Conservation (phyloP, 1,140 invertebrate genomes). For the Sweltsa coloradensis region DNA sequence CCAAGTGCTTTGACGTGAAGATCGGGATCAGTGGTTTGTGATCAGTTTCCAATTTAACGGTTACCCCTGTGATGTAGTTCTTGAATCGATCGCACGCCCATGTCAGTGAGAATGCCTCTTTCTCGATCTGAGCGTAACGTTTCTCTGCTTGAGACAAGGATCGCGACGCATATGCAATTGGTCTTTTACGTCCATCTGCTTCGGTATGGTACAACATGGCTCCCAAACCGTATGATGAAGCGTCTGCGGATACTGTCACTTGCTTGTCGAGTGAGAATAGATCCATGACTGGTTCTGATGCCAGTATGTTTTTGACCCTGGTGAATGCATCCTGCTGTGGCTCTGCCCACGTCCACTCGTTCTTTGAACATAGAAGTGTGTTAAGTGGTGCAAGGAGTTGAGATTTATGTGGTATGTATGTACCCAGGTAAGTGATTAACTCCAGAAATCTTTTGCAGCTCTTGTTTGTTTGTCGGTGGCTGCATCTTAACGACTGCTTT, state of each 20-base stretch:
- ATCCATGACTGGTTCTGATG: conserved; percentile 19
- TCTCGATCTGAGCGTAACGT: conserved; percentile 30
- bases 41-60: conserved; percentile 22
- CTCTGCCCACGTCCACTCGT: conserved; percentile 16
- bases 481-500: conserved; percentile 23
- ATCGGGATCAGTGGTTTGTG: conserved; percentile 23
- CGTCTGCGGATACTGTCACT: conserved; percentile 10
- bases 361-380: conserved; percentile 20
- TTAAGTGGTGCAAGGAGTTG: conserved; percentile 17
- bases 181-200: conserved; percentile 15
- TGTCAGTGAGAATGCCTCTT: conserved; percentile 35
- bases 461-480: conserved; percentile 21
- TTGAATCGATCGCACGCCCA: conserved; percentile 29
- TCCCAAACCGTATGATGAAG: conserved; percentile 14
- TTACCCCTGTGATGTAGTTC: conserved; percentile 20
- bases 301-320: conserved; percentile 20
- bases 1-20: conserved; percentile 19
- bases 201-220: conserved; percentile 19
- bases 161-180: conserved; percentile 25
- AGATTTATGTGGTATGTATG: conserved; percentile 24
- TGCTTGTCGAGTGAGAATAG: conserved; percentile 18
- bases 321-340: conserved; percentile 18
- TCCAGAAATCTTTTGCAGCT: conserved; percentile 25
- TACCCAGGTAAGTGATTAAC: conserved; percentile 27
- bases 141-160: conserved; percentile 18